Evolutionary conservation across 2,888 invertebrate genomes (phyloP).

Genomic region (Calameuta idolon): DNA sequence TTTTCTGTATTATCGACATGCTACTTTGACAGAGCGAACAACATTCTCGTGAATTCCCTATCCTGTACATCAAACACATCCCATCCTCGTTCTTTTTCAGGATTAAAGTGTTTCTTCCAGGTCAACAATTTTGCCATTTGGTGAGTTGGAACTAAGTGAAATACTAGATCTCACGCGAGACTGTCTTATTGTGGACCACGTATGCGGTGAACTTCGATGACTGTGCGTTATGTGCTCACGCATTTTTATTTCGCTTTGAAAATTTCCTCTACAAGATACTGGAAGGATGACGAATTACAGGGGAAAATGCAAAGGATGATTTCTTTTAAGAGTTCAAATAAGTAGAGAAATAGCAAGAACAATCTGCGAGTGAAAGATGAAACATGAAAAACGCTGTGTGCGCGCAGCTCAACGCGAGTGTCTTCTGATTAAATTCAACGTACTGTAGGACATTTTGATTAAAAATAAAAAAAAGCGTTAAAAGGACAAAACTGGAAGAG

Average conservation of each 20-base stretch:
- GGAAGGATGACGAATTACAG: not conserved
- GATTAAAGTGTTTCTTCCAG: conserved; percentile 65
- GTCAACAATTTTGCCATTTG: conserved; percentile 51
- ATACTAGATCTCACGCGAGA: not conserved
- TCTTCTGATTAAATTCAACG: not conserved
- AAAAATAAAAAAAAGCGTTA: not conserved
- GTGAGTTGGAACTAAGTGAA: conserved; percentile 16
- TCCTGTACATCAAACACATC: not conserved
- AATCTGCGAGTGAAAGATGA: not conserved
- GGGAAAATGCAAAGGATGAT: not conserved
- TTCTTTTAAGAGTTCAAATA: not conserved
- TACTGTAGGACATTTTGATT: not conserved
- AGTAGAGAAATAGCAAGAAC: not conserved
- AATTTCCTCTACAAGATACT: not conserved
- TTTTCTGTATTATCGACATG: conserved; percentile 11
- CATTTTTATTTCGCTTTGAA: not conserved
- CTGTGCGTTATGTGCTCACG: not conserved
- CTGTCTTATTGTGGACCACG: not conserved
- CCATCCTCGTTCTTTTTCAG: conserved; percentile 39
- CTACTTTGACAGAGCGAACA: conserved; percentile 3
- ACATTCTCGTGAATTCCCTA: not conserved
- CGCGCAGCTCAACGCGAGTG: not conserved
- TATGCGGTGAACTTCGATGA: not conserved
- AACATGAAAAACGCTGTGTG: not conserved
- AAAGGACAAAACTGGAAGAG: not conserved